Base-by-base conservation (phyloP, 2,888 invertebrate genomes). In the Agonopterix arenella region DNA sequence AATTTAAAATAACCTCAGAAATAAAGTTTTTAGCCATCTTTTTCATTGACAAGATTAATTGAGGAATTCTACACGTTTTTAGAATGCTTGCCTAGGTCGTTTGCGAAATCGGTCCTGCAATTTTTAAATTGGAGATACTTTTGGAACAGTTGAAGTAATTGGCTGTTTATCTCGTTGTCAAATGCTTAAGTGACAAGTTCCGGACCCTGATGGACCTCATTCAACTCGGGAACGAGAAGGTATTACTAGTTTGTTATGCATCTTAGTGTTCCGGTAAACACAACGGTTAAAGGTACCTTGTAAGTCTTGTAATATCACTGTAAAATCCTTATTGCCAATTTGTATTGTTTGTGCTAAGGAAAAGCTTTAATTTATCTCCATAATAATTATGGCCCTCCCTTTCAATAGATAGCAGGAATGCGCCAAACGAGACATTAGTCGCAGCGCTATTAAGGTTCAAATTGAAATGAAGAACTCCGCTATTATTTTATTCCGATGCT, bases 401-500 rank as follows among this genome's bases (percentile, higher is more conserved):
- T 61, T 38, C 58, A 55, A 56, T 62, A 58, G 59, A 58, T 57
- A 52, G 55, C 51, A 52, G 49, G 53, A 57, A 55, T 64, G 54
- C 53, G 56, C 59, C 50, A 57, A 68, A 73, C 63, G 60, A 61
- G 62, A 62, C 68, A 68, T 69, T 73, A 75, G 70, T 68, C 60
- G 57, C 59, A 62, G 56, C 49, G 55, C 56, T 58, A 62, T 70
- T 71, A 70, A 64, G 70, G 69, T 68, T 68, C 61, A 68, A 71
- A 70, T 73, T 71, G 56, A 65, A 73, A 68, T 62, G 61, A 58
- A 61, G 58, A 55, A 54, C 58, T 56, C 57, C 51, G 50, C 55
- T 61, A 55, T 68, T 73, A 71, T 76, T 76, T 73, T 73, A 77
- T 73, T 73, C 64, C 63, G 55, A 58, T 65, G 61, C 66, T 67